phyloP scores from a whole-genome alignment of 2,797 vertebrate species.

The Leptodactylus fallax region DNA sequence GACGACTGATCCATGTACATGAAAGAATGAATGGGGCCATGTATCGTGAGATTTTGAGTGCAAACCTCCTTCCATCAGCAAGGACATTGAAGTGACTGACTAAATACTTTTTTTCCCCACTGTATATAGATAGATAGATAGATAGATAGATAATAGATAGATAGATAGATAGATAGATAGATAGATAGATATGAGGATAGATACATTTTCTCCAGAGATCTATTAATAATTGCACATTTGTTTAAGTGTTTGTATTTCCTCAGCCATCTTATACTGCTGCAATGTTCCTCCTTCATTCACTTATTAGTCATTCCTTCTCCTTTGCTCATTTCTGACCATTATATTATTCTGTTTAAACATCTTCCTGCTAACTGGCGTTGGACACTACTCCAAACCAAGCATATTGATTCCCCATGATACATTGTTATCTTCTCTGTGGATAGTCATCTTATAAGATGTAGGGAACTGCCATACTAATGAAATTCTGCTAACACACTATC shows the following conservation, averaged over 20 bases:
- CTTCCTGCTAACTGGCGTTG: background rate
- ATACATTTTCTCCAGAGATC: background rate
- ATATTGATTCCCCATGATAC: conserved; percentile 39
- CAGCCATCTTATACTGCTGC: background rate
- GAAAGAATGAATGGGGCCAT: too few species aligned
- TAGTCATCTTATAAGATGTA: conserved; percentile 24
- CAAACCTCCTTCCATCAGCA: too few species aligned
- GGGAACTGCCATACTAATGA: conserved; percentile 36
- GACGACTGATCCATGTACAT: too few species aligned
- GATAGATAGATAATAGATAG: conserved; percentile 7
- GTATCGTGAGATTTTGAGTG: too few species aligned
- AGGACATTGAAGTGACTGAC: too few species aligned
- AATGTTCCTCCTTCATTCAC: background rate
- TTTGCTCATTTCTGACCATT: background rate
- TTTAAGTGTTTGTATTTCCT: background rate
- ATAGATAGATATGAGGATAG: too few species aligned
- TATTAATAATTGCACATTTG: background rate
- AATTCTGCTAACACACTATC: conserved; percentile 35
- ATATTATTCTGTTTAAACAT: background rate
- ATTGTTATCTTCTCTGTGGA: conserved; percentile 19
- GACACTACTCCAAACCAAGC: background rate
- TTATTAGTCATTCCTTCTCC: background rate
- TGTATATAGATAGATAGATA: too few species aligned
- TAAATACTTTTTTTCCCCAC: too few species aligned
- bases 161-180: background rate